Percentiles rank a stretch among this genome's conserved stretches.
Evolutionary conservation across 2,888 invertebrate species (phyloP).

Genomic region (Mesoligia furuncula): DNA sequence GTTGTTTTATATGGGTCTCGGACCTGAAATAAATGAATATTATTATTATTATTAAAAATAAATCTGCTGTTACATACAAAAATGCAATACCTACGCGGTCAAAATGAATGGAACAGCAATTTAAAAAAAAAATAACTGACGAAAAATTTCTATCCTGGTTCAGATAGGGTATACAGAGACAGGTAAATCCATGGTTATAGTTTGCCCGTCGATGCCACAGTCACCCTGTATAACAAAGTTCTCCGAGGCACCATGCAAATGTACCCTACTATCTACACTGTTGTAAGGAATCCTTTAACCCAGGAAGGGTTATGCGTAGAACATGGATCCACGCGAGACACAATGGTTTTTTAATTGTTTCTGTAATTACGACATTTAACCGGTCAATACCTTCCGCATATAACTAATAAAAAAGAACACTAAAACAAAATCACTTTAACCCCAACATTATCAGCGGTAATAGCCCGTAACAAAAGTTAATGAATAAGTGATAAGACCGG

Average conservation of each 20-base stretch:
- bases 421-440: not conserved
- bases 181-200: not conserved
- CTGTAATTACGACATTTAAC: too few species aligned
- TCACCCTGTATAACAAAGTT: not conserved
- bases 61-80: not conserved
- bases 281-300: not conserved
- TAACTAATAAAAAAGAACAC: not conserved
- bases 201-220: not conserved
- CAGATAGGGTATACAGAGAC: not conserved
- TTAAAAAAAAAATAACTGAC: not conserved
- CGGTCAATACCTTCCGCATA: not conserved
- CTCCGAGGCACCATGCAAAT: not conserved
- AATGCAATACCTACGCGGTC: not conserved
- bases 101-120: not conserved
- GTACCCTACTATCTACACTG: not conserved
- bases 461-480: constrained; percentile 19
- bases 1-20: too few species aligned
- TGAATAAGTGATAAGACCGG: constrained; percentile 45
- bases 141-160: rapidly evolving
- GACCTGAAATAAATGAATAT: too few species aligned
- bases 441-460: not conserved
- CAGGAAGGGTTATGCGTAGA: too few species aligned
- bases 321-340: too few species aligned
- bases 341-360: too few species aligned
- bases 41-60: not conserved